Evolutionary conservation across 2,797 vertebrate genomes (phyloP).

Genomic region (Galago senegalensis): DNA sequence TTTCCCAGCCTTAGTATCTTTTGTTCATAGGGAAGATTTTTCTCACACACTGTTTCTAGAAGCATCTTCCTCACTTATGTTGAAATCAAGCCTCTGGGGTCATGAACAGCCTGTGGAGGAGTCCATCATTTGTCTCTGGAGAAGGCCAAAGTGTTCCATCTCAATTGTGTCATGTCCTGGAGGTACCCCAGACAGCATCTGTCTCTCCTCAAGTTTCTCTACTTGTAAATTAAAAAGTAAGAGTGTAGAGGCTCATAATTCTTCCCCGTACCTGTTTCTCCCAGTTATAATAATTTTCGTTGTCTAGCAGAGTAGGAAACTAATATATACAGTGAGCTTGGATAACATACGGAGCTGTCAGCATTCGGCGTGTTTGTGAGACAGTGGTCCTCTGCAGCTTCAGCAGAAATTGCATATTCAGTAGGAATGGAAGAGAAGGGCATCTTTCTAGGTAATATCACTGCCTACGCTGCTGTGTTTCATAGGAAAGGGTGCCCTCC

Average conservation of each 20-base stretch:
- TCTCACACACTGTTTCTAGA: constrained; percentile 58
- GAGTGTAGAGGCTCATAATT: constrained; percentile 77
- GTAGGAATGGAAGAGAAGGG: constrained; percentile 24
- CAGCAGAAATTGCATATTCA: not conserved
- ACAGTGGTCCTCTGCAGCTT: not conserved
- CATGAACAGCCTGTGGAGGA: constrained; percentile 75
- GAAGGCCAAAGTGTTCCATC: constrained; percentile 68
- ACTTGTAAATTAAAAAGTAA: constrained; percentile 83
- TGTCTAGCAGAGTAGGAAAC: constrained; percentile 75
- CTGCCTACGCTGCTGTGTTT: not conserved
- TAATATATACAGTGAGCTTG: constrained; percentile 80
- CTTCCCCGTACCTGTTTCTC: constrained; percentile 75
- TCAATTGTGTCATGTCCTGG: constrained; percentile 72
- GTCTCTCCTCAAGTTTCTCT: constrained; percentile 70
- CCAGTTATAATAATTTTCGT: constrained; percentile 83
- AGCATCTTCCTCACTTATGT: constrained; percentile 66
- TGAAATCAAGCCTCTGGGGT: not conserved
- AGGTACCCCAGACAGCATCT: constrained; percentile 29
- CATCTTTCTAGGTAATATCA: not conserved
- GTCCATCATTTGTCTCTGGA: not conserved
- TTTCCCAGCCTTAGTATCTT: constrained; percentile 41
- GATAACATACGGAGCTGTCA: constrained; percentile 73
- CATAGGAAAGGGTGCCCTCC: not conserved
- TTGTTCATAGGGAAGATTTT: constrained; percentile 66
- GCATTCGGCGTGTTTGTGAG: constrained; percentile 21